phyloP scores from a whole-genome alignment of 92 coral and sea anemone genomes.

The Hydrozoanthus gracilis region DNA sequence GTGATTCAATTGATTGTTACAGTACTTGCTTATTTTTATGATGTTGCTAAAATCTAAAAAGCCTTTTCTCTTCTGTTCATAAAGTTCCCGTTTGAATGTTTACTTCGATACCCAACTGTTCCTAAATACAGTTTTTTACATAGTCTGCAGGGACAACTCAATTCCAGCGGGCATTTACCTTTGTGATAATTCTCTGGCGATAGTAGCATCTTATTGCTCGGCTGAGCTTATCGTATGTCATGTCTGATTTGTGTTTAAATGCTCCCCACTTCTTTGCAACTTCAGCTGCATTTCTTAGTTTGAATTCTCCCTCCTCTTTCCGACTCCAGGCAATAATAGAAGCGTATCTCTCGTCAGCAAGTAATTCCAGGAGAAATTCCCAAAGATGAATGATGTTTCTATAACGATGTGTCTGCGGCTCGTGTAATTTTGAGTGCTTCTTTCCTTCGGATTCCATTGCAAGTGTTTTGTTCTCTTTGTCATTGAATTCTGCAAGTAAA shows the following conservation, averaged over 20 bases:
- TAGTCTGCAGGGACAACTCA: too few species aligned
- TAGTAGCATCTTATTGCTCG: constrained; percentile 90
- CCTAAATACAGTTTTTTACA: too few species aligned
- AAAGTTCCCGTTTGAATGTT: too few species aligned
- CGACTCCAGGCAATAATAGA: constrained; percentile 90
- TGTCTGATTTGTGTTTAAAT: constrained; percentile 77
- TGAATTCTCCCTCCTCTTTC: constrained; percentile 83
- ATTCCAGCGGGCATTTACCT: constrained; percentile 55
- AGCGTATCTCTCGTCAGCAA: constrained; percentile 65
- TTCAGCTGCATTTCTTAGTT: constrained; percentile 79
- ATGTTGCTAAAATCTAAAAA: too few species aligned
- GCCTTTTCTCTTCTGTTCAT: too few species aligned
- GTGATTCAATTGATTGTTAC: too few species aligned
- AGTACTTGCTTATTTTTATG: too few species aligned
- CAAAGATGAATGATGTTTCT: constrained; percentile 92
- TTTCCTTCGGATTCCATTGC: background rate
- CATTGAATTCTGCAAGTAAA: constrained; percentile 12
- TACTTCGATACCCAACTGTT: too few species aligned
- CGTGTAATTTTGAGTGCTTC: background rate
- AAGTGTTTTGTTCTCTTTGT: constrained; percentile 12
- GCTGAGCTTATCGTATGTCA: constrained; percentile 95
- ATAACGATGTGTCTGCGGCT: constrained; percentile 51
- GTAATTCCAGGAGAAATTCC: constrained; percentile 87
- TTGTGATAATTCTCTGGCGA: constrained; percentile 85
- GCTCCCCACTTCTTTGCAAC: constrained; percentile 94